These are phyloP conservation scores for Portevinia maculata DNA, from an alignment of 2,888 invertebrate species.

Conservation along the genomic window DNA sequence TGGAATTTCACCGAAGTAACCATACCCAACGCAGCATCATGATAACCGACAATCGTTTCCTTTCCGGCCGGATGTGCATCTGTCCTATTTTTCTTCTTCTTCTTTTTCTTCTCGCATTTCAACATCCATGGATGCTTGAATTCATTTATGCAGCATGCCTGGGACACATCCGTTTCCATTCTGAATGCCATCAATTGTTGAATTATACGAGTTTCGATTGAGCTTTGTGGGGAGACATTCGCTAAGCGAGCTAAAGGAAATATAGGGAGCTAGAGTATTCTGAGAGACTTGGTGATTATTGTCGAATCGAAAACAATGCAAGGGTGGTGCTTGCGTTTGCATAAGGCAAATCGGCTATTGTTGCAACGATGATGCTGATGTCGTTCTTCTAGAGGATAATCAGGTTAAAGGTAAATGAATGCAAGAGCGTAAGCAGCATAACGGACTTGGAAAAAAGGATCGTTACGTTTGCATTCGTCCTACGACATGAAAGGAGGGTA, in stretches of 20 bases:
- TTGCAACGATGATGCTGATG: constrained; percentile 34
- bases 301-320: constrained; percentile 35
- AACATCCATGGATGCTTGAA: constrained; percentile 41
- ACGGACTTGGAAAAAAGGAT: constrained; percentile 3
- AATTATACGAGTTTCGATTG: constrained; percentile 63
- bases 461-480: constrained; percentile 21
- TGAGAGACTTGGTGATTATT: constrained; percentile 33
- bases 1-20: background rate
- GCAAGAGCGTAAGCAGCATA: constrained; percentile 28
- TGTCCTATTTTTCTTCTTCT: constrained; percentile 38
- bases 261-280: background rate
- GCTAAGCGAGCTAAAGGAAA: background rate
- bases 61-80: constrained; percentile 54
- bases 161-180: constrained; percentile 62
- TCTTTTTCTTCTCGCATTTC: constrained; percentile 10
- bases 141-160: constrained; percentile 42
- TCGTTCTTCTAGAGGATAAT: background rate
- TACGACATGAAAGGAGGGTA: constrained; percentile 7
- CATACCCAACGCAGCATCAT: background rate
- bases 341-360: constrained; percentile 46
- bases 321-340: constrained; percentile 18
- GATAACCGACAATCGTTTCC: constrained; percentile 41
- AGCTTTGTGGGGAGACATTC: constrained; percentile 26
- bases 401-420: constrained; percentile 29
- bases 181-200: constrained; percentile 63